These are phyloP conservation scores for Hylyphantes graminicola DNA, from an alignment of 1,140 invertebrate genomes.

Conservation along the genomic window DNA sequence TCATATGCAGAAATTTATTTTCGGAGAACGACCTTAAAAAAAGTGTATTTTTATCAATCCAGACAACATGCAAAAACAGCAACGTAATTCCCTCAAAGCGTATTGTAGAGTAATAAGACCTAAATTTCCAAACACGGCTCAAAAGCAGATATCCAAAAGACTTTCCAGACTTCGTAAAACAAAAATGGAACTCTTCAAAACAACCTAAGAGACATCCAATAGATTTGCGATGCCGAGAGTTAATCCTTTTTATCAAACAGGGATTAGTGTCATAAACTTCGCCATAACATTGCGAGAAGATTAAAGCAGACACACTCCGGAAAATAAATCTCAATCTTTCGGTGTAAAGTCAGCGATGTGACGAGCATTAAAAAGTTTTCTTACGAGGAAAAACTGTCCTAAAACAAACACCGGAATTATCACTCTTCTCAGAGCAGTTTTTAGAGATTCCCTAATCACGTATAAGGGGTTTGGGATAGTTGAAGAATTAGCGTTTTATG, in stretches of 20 bases:
- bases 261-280: slow-evolving; percentile 38
- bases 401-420: no score
- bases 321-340: slow-evolving; percentile 5
- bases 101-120: no score
- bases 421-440: no score
- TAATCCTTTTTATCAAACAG: slow-evolving; percentile 49
- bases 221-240: slow-evolving; percentile 33
- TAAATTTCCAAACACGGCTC: no score
- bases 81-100: no score
- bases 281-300: slow-evolving; percentile 15
- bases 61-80: no score
- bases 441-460: no score
- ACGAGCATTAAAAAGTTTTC: slow-evolving; percentile 21
- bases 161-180: neutral
- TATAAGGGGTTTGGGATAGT: no score
- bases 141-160: neutral
- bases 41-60: no score
- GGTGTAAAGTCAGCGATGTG: neutral
- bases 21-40: no score
- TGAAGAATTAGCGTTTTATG: no score
- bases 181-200: neutral
- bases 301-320: slow-evolving; percentile 8
- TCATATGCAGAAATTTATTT: no score
- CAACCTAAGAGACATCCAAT: neutral
- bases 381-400: neutral